Evolutionary conservation across 2,888 invertebrate species (phyloP).

Genomic region (Ennomos erosarius): DNA sequence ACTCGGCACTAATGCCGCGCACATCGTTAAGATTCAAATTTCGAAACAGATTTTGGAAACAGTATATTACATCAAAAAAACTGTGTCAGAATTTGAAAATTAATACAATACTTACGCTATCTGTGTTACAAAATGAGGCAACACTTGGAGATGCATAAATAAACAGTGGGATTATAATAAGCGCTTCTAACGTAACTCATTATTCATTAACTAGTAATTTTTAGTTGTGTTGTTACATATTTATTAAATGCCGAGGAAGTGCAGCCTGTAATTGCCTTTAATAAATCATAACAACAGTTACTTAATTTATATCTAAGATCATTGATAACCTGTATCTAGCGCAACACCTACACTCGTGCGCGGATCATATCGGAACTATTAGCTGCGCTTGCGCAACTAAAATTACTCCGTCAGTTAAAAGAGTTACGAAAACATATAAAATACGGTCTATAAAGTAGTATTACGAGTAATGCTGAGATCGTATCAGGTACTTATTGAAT

Average conservation of each 20-base stretch:
- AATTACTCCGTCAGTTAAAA: constrained; percentile 25
- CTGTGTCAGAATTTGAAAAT: constrained; percentile 13
- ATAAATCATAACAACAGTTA: constrained; percentile 14
- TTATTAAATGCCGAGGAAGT: constrained; percentile 16
- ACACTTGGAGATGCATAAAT: constrained; percentile 9
- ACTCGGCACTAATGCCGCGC: neutral
- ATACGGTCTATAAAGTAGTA: constrained; percentile 16
- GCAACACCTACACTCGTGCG: constrained; percentile 16
- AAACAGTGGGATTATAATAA: neutral
- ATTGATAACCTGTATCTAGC: constrained; percentile 11
- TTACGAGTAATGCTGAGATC: constrained; percentile 4
- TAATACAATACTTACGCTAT: constrained; percentile 4
- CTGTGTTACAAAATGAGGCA: constrained; percentile 17
- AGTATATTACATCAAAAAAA: constrained; percentile 1
- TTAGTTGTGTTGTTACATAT: neutral
- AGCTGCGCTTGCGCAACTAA: constrained; percentile 25
- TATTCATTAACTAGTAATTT: neutral
- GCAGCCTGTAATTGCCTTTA: neutral
- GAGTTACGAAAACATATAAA: constrained; percentile 28
- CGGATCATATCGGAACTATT: constrained; percentile 26
- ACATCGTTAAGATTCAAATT: constrained; percentile 4
- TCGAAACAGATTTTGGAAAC: constrained; percentile 7
- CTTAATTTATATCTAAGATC: constrained; percentile 16
- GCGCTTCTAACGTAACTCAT: constrained; percentile 9
- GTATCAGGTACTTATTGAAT: neutral